These are phyloP conservation scores for Agraylea sexmaculata DNA, from an alignment of 1,140 invertebrate species.

Conservation along the genomic window DNA sequence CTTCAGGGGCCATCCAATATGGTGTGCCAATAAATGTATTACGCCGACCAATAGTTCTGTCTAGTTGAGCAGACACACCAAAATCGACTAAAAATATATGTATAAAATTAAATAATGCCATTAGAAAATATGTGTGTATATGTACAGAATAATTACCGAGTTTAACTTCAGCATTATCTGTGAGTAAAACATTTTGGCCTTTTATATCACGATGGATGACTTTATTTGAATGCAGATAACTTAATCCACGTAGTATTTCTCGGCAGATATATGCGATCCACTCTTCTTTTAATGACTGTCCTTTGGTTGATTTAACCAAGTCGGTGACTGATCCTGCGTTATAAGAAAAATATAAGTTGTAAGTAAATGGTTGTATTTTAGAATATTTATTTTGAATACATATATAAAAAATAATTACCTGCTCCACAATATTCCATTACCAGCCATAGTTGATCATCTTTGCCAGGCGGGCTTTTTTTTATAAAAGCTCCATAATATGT, in stretches of 20 bases:
- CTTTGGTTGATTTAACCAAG: conserved; percentile 97
- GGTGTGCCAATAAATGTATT: conserved; percentile 99
- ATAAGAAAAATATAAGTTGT: conserved; percentile 1
- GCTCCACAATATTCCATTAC: conserved; percentile 99
- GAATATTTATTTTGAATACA: background rate
- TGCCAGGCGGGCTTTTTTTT: conserved; percentile 95
- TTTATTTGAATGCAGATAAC: conserved; percentile 97
- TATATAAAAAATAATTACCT: conserved; percentile 38
- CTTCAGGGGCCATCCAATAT: conserved; percentile 95
- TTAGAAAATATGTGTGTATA: background rate
- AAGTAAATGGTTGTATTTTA: too few species aligned
- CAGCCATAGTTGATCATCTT: conserved; percentile 98
- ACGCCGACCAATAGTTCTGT: conserved; percentile 94
- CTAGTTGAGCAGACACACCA: conserved; percentile 97
- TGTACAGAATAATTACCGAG: conserved; percentile 47
- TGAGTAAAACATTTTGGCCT: conserved; percentile 98
- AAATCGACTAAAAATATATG: conserved; percentile 77
- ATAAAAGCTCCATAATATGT: conserved; percentile 99
- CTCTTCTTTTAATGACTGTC: conserved; percentile 95
- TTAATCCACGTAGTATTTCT: conserved; percentile 91
- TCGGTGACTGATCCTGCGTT: conserved; percentile 83
- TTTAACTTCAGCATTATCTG: conserved; percentile 99
- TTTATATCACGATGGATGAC: conserved; percentile 99
- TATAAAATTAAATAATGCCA: background rate
- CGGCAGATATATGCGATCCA: conserved; percentile 99